Conservation (phyloP, 2,113 vertebrate species). For the Sinocyclocheilus anophthalmus region DNA sequence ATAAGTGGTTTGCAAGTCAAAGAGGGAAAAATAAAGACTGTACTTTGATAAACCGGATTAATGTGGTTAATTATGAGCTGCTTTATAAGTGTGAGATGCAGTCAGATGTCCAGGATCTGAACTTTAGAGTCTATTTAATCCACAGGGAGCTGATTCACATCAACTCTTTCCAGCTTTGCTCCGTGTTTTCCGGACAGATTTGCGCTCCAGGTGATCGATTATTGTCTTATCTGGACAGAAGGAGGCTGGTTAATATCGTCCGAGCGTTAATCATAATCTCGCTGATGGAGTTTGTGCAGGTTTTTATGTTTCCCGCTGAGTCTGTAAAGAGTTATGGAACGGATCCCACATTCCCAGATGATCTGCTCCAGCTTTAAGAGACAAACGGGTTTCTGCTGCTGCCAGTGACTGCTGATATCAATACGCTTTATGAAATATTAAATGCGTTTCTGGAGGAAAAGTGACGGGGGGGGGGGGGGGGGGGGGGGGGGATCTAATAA, state of each 20-base stretch:
- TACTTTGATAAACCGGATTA: not conserved
- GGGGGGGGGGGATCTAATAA: slow-evolving; percentile 40
- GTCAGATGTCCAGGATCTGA: not conserved
- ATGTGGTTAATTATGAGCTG: not conserved
- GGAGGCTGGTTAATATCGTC: not conserved
- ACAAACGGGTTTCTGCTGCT: slow-evolving; percentile 55
- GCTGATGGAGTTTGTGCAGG: not conserved
- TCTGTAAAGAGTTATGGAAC: slow-evolving; percentile 28
- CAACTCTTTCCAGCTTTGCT: not conserved
- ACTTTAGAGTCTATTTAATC: not conserved
- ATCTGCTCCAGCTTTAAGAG: slow-evolving; percentile 63
- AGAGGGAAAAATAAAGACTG: not conserved
- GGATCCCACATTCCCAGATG: slow-evolving; percentile 65
- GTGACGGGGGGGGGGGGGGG: slow-evolving; percentile 35
- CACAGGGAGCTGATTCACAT: not conserved
- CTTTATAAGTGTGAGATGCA: not conserved
- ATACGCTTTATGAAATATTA: slow-evolving; percentile 69
- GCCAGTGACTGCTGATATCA: slow-evolving; percentile 61
- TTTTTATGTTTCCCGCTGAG: not conserved
- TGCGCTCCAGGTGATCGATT: not conserved
- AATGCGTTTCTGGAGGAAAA: slow-evolving; percentile 62
- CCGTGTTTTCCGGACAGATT: too few relatives aligned
- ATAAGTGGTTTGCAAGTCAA: not conserved
- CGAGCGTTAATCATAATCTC: not conserved
- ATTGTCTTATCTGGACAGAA: not conserved